Percentiles rank a stretch among this genome's conserved stretches.
phyloP scores from a whole-genome alignment of 1,140 invertebrate genomes.

The Drosophila pseudoananassae region DNA sequence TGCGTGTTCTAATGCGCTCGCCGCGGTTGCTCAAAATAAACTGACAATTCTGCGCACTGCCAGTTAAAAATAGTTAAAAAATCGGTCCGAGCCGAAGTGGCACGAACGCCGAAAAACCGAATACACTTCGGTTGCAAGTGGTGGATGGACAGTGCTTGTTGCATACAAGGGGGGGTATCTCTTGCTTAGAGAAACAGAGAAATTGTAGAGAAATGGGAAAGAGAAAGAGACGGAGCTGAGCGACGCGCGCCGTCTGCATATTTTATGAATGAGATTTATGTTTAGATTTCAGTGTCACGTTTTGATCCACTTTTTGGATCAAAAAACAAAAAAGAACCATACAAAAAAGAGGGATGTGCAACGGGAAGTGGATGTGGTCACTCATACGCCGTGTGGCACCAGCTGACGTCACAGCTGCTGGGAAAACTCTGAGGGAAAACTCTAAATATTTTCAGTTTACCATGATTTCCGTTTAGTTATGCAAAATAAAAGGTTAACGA shows the following conservation, averaged over 20 bases:
- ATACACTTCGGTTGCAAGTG: slow-evolving; percentile 21
- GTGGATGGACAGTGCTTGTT: slow-evolving; percentile 21
- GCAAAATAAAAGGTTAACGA: slow-evolving; percentile 2
- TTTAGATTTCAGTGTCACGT: slow-evolving; percentile 79
- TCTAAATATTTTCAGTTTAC: too few relatives aligned
- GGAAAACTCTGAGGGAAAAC: not conserved
- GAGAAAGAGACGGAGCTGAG: slow-evolving; percentile 1
- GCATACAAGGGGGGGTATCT: not conserved
- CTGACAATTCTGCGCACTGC: slow-evolving; percentile 66
- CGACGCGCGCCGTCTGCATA: slow-evolving; percentile 50
- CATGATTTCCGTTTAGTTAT: not conserved
- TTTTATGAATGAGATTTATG: slow-evolving; percentile 78
- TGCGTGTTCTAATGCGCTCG: slow-evolving; percentile 72
- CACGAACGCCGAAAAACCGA: slow-evolving; percentile 33
- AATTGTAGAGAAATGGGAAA: not conserved
- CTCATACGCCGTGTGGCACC: slow-evolving; percentile 37
- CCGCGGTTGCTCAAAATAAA: slow-evolving; percentile 78
- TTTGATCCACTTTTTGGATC: slow-evolving; percentile 70
- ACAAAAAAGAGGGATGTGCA: slow-evolving; percentile 10
- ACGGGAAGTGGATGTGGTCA: slow-evolving; percentile 46
- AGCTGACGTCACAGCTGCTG: slow-evolving; percentile 25
- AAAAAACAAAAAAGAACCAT: slow-evolving; percentile 22
- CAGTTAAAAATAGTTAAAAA: slow-evolving; percentile 69
- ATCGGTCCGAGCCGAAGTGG: slow-evolving; percentile 34
- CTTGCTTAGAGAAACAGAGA: not conserved